Conservation (phyloP, 1,140 invertebrate genomes). For the Mactra quadrangularis region DNA sequence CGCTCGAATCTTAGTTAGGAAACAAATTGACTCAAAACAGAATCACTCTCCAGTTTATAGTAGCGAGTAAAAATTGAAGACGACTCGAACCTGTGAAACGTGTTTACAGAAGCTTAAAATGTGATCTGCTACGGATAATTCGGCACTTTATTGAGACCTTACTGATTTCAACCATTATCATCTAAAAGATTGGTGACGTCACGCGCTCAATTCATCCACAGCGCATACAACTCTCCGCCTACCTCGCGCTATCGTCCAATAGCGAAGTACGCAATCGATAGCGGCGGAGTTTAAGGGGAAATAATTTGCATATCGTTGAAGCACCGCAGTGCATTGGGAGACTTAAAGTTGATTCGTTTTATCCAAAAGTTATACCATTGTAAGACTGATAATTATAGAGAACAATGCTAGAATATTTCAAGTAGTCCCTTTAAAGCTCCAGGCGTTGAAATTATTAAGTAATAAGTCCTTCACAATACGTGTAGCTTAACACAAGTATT, state of each 20-base stretch:
- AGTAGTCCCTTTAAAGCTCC: constrained; percentile 42
- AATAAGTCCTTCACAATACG: constrained; percentile 49
- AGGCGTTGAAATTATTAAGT: constrained; percentile 51
- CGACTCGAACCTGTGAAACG: constrained; percentile 60
- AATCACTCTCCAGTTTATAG: constrained; percentile 44
- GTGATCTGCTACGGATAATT: constrained; percentile 56
- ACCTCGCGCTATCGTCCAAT: constrained; percentile 18
- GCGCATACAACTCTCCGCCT: constrained; percentile 43
- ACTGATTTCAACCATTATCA: constrained; percentile 62
- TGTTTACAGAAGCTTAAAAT: constrained; percentile 63
- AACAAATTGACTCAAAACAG: constrained; percentile 26
- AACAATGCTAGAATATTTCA: constrained; percentile 50
- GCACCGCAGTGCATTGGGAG: constrained; percentile 11
- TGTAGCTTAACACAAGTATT: constrained; percentile 34
- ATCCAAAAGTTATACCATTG: constrained; percentile 40
- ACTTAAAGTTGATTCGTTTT: constrained; percentile 35
- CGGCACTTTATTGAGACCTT: constrained; percentile 56
- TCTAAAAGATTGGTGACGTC: constrained; percentile 57
- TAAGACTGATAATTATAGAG: constrained; percentile 42
- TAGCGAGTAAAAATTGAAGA: constrained; percentile 41
- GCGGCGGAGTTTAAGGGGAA: constrained; percentile 6
- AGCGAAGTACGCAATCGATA: not conserved
- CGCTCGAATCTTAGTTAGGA: constrained; percentile 47
- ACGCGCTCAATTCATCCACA: constrained; percentile 1
- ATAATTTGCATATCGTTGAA: constrained; percentile 32